A percentile compares a stretch with the other conserved stretches of the same genome.
These are phyloP conservation scores for Hippocampus guttulatus DNA, from an alignment of 2,113 vertebrate genomes.

Conservation along the genomic window DNA sequence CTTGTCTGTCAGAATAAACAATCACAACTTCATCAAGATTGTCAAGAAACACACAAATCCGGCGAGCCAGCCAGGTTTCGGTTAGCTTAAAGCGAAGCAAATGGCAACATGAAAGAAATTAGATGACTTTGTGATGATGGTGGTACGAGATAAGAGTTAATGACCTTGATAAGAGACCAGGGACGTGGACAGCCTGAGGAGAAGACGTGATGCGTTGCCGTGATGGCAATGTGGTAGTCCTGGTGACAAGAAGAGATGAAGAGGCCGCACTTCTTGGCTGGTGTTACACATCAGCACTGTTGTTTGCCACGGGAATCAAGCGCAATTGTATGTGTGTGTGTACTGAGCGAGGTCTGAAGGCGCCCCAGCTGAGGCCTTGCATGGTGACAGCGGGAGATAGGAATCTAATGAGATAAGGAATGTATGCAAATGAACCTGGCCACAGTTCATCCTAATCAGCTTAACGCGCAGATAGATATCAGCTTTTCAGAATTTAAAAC, in stretches of 20 bases:
- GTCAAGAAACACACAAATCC: neutral
- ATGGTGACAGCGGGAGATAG: conserved; percentile 70
- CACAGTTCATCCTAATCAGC: conserved; percentile 76
- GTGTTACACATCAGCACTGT: conserved; percentile 54
- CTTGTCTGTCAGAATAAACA: neutral
- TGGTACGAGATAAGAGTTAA: conserved; percentile 43
- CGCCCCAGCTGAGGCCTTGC: conserved; percentile 64
- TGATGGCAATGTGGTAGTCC: conserved; percentile 42
- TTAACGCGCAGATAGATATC: conserved; percentile 74
- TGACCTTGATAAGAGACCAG: conserved; percentile 60
- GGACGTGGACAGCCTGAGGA: conserved; percentile 43
- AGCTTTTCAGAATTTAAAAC: conserved; percentile 63
- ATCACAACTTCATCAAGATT: neutral
- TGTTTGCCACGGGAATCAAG: conserved; percentile 57
- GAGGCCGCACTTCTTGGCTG: conserved; percentile 50
- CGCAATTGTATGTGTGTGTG: conserved; percentile 26
- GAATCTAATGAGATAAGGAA: conserved; percentile 78
- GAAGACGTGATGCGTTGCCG: conserved; percentile 39
- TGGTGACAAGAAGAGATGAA: conserved; percentile 52
- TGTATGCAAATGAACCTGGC: conserved; percentile 77
- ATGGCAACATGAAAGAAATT: conserved; percentile 7
- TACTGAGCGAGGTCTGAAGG: conserved; percentile 55
- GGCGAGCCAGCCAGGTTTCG: neutral
- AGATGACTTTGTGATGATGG: conserved; percentile 33
- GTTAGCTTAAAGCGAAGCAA: conserved; percentile 6